Percentiles rank a stretch among this genome's conserved stretches.
Evolutionary conservation across 2,113 vertebrate genomes (phyloP).

Genomic region (Neodon shergylaensis): DNA sequence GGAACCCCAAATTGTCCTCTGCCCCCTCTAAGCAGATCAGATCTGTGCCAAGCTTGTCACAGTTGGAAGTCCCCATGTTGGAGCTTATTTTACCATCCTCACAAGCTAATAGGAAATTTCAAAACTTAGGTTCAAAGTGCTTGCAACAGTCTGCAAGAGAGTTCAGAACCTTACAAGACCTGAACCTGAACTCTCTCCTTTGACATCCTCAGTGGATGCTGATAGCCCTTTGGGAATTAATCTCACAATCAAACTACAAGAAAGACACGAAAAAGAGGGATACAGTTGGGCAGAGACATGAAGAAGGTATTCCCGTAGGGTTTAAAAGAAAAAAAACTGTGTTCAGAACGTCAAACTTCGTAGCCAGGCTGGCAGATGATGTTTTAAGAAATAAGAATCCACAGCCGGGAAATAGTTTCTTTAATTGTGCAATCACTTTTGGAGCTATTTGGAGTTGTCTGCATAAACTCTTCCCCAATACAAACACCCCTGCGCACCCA

Average conservation of each 20-base stretch:
- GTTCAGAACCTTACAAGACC: slow-evolving; percentile 64
- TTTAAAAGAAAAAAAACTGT: slow-evolving; percentile 49
- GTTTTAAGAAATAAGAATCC: slow-evolving; percentile 73
- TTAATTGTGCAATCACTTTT: slow-evolving; percentile 74
- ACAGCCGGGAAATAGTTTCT: slow-evolving; percentile 67
- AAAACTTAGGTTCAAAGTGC: slow-evolving; percentile 74
- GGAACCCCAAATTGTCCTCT: slow-evolving; percentile 64
- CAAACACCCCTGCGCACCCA: slow-evolving; percentile 73
- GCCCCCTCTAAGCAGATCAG: slow-evolving; percentile 3
- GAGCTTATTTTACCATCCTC: slow-evolving; percentile 62
- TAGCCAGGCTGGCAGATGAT: slow-evolving; percentile 63
- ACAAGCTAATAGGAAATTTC: slow-evolving; percentile 70
- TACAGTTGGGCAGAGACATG: slow-evolving; percentile 61
- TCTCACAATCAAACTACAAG: slow-evolving; percentile 64
- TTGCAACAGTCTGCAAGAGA: slow-evolving; percentile 61
- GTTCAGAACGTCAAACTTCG: slow-evolving; percentile 72
- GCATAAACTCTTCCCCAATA: slow-evolving; percentile 70
- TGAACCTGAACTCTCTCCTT: slow-evolving; percentile 58
- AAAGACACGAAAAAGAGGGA: slow-evolving; percentile 60
- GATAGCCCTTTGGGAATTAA: slow-evolving; percentile 66
- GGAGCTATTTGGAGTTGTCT: slow-evolving; percentile 71
- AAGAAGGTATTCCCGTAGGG: slow-evolving; percentile 63
- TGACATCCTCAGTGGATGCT: slow-evolving; percentile 49
- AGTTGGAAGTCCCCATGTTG: slow-evolving; percentile 48
- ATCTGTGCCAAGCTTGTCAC: slow-evolving; percentile 16